A percentile compares a stretch with the other conserved stretches of the same genome.
phyloP scores from a whole-genome alignment of 1,140 invertebrate genomes.

The Trachelipus rathkii region DNA sequence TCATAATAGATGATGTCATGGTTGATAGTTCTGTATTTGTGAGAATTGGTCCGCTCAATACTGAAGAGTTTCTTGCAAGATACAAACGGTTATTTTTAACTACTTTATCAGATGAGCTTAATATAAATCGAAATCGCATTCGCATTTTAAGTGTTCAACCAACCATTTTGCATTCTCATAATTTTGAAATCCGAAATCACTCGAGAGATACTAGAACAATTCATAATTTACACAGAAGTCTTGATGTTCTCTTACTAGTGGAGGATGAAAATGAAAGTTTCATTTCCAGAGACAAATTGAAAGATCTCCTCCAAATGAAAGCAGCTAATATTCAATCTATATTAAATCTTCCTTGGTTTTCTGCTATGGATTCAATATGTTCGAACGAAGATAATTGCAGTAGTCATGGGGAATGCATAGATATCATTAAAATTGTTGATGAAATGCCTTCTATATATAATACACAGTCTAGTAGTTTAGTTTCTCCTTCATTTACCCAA shows the following conservation, averaged over 20 bases:
- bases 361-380: constrained; percentile 63
- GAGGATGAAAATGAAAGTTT: constrained; percentile 57
- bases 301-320: constrained; percentile 64
- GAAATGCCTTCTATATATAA: constrained; percentile 65
- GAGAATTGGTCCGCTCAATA: constrained; percentile 62
- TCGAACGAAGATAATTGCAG: constrained; percentile 67
- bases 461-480: constrained; percentile 70
- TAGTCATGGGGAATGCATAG: constrained; percentile 75
- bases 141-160: constrained; percentile 66
- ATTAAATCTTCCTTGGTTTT: constrained; percentile 70
- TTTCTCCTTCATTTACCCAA: constrained; percentile 69
- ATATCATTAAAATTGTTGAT: constrained; percentile 67
- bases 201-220: constrained; percentile 21
- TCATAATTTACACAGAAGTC: constrained; percentile 53
- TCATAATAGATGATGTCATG: constrained; percentile 76
- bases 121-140: constrained; percentile 48
- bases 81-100: constrained; percentile 77
- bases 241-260: constrained; percentile 84
- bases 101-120: constrained; percentile 62
- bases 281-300: constrained; percentile 60
- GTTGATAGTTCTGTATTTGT: constrained; percentile 74
- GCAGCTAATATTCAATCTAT: constrained; percentile 68
- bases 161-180: constrained; percentile 62
- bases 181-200: constrained; percentile 52
- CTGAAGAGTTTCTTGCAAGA: constrained; percentile 77